Percentiles rank a stretch among this genome's conserved stretches.
phyloP scores from a whole-genome alignment of 2,797 vertebrate species.

The Setipinna tenuifilis region DNA sequence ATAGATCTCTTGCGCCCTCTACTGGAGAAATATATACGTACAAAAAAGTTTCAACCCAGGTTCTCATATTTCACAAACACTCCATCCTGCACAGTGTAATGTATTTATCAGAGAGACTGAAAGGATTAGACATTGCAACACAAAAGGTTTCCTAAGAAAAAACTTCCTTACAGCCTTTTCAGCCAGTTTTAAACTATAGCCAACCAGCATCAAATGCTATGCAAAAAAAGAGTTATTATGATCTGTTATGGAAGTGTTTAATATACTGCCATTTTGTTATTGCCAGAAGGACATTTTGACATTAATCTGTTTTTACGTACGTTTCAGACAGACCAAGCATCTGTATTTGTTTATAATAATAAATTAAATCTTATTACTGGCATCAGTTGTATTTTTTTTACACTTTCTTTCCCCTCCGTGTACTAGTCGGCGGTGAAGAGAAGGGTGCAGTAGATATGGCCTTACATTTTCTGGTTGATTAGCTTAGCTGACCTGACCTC shows the following conservation, averaged over 20 bases:
- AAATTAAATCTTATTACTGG: background rate
- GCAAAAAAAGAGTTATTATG: background rate
- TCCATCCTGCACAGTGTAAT: background rate
- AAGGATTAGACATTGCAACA: too few relatives aligned
- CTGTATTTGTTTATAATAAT: background rate
- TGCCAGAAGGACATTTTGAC: background rate
- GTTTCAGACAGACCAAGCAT: background rate
- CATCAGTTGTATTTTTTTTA: background rate
- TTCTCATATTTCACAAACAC: background rate
- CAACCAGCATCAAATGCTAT: background rate
- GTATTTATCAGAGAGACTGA: too few relatives aligned
- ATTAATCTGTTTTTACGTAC: background rate
- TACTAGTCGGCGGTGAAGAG: background rate
- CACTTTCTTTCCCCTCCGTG: too few relatives aligned
- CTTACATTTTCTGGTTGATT: slow-evolving; percentile 11
- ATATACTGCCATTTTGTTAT: background rate
- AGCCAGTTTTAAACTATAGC: background rate
- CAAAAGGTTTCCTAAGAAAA: background rate
- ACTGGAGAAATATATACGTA: background rate
- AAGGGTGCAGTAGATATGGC: background rate
- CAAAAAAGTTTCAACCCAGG: background rate
- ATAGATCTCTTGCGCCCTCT: slow-evolving; percentile 10
- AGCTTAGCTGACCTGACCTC: background rate
- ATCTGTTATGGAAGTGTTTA: background rate
- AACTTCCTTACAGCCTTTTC: background rate